These are phyloP conservation scores for Lepidostoma basale DNA, from an alignment of 1,140 invertebrate species.

Conservation along the genomic window DNA sequence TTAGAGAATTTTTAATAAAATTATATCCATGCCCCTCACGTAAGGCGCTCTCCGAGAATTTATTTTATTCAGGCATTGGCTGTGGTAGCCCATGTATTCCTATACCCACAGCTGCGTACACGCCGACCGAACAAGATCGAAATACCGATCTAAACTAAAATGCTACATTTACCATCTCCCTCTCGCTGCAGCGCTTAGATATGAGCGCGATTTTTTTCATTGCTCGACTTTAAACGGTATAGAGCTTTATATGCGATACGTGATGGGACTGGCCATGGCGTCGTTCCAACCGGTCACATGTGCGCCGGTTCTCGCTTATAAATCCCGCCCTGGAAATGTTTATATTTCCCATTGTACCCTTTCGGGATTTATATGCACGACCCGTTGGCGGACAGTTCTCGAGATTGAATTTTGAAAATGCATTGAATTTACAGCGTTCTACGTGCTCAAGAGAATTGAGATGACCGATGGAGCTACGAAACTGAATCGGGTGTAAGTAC, in stretches of 20 bases:
- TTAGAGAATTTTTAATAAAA: slow-evolving; percentile 24
- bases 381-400: slow-evolving; percentile 40
- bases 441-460: not conserved
- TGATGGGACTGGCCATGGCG: slow-evolving; percentile 15
- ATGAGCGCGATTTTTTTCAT: not conserved
- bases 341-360: slow-evolving; percentile 39
- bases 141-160: not conserved
- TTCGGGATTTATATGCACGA: slow-evolving; percentile 45
- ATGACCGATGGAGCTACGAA: slow-evolving; percentile 7
- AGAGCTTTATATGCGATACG: not conserved
- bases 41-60: slow-evolving; percentile 23
- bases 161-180: not conserved
- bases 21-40: slow-evolving; percentile 15
- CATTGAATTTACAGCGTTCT: slow-evolving; percentile 28
- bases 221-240: slow-evolving; percentile 5
- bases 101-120: slow-evolving; percentile 1
- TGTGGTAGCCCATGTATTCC: slow-evolving; percentile 1
- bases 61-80: slow-evolving; percentile 25
- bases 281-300: slow-evolving; percentile 31
- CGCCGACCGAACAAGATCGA: not conserved
- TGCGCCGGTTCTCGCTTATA: slow-evolving; percentile 31
- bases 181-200: not conserved
- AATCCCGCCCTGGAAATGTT: slow-evolving; percentile 32
- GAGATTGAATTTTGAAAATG: slow-evolving; percentile 46
- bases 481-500: too few species aligned